Evolutionary conservation across 1,140 invertebrate species (phyloP), one percentile per base, ranked within the genome.

Genomic region (Temnothorax nylanderi): DNA sequence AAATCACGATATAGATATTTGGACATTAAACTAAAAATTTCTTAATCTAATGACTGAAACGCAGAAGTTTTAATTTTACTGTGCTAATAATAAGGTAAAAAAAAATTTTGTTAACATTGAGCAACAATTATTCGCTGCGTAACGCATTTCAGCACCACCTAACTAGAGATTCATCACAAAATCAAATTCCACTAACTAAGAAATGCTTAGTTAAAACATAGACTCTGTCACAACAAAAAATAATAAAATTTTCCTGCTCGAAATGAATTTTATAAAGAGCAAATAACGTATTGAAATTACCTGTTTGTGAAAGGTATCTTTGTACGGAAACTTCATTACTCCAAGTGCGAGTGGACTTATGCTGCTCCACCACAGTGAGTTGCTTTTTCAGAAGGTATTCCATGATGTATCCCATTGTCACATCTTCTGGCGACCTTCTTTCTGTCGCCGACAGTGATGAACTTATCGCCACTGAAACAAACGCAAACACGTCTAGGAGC

Each of bases 331-430:
- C 94, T 98, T 98, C 97, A 99, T 98, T 26, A 98, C 94, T 99
- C 99, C 90, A 99, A 96, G 94, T 99, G 99, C 0, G 99, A 99
- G 95, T 99, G 99, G 94, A 99, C 26, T 26, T 1, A 26, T 26
- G 99, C 92, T 98, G 97, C 82, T 98, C 97, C 62, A 99, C 97
- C 37, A 98, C 97, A 7, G 99, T 99, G 81, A 99, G 95, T 47
- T 98, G 97, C 92, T 98, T 98, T 92, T 97, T 97, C 88, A 99
- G 95, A 72, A 99, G 94, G 95, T 99, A 97, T 95, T 99, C 99
- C 92, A 99, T 99, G 86, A 99, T 98, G 94, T 99, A 99, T 60
- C 99, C 99, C 96, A 99, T 98, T 18, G 99, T 99, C 78, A 99
- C 99, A 95, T 99, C 99, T 96, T 99, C 99, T 67, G 99, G 99